These are phyloP conservation scores for Drosophila erecta DNA, from an alignment of 1,140 invertebrate species.

Conservation along the genomic window DNA sequence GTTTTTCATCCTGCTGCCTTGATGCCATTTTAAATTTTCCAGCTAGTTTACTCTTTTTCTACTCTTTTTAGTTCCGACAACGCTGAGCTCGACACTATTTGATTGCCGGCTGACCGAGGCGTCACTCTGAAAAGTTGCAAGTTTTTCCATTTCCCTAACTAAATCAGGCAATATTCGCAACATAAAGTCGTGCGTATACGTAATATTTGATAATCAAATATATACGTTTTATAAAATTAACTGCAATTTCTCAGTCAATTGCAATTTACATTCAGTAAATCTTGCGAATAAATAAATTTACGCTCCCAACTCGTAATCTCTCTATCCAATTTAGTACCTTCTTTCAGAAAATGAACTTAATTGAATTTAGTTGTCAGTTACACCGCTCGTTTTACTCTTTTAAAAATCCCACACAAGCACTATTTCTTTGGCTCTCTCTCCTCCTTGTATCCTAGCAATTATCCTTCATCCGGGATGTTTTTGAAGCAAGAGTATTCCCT, in stretches of 20 bases:
- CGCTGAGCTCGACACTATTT: constrained; percentile 67
- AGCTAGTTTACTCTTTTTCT: constrained; percentile 36
- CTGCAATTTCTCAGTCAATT: too few species aligned
- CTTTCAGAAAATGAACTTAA: constrained; percentile 5
- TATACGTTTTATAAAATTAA: too few species aligned
- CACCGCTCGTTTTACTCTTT: neutral
- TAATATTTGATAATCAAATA: too few species aligned
- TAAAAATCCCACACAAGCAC: neutral
- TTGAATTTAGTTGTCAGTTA: constrained; percentile 24
- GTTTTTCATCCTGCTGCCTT: constrained; percentile 47
- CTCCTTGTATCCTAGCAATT: constrained; percentile 9
- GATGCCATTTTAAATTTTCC: constrained; percentile 55
- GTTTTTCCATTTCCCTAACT: constrained; percentile 34
- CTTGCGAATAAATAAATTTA: neutral
- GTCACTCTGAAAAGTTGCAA: constrained; percentile 42
- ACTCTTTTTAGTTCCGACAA: neutral
- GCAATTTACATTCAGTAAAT: too few species aligned
- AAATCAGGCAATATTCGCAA: neutral
- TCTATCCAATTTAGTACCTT: neutral
- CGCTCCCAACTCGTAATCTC: neutral
- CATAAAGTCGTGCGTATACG: too few species aligned
- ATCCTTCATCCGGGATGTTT: neutral
- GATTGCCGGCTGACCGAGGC: constrained; percentile 56
- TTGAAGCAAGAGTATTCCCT: constrained; percentile 10
- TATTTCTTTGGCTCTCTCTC: neutral